Base-by-base conservation (phyloP, 2,113 vertebrate genomes). In the Xerus inauris region DNA sequence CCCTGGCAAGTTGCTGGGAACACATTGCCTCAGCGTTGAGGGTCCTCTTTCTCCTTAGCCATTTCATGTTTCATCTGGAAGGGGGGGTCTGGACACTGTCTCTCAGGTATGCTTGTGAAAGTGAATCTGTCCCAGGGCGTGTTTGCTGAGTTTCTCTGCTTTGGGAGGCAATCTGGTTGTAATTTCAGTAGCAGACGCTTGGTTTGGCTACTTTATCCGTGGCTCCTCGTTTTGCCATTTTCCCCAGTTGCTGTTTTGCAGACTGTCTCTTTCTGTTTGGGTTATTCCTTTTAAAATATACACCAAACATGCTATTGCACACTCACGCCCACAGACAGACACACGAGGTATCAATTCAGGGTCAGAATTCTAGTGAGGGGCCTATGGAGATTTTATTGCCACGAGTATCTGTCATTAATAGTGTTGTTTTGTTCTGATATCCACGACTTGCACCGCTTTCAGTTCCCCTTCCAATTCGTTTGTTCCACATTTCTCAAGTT, bases 81-180 rank as follows among this genome's bases (percentile, higher is more conserved):
- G 83, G 3, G 0, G 0, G 1, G 67, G 76, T 94, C 94, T 95
- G 75, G 1, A 20, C 71, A 51, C 42, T 89, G 75, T 82, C 89
- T 90, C 47, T 9, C 84, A 89, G 64, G 75, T 91, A 79, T 1
- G 1, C 73, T 94, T 82, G 91, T 8, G 6, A 93, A 95, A 92
- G 77, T 17, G 6, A 49, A 75, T 22, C 89, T 87, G 47, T 35
- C 28, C 26, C 75, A 83, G 83, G 20, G 0, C 89, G 96, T 93
- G 57, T 72, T 92, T 94, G 87, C 45, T 45, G 95, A 83, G 91
- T 85, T 96, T 90, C 47, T 87, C 17, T 71, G 38, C 30, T 96
- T 87, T 89, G 96, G 51, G 83, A 42, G 96, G 94, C 95, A 97
- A 96, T 96, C 94, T 83, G 95, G 95, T 96, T 95, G 95, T 45